Conservation (phyloP, 2,113 vertebrate genomes). For the Toxostoma redivivum region DNA sequence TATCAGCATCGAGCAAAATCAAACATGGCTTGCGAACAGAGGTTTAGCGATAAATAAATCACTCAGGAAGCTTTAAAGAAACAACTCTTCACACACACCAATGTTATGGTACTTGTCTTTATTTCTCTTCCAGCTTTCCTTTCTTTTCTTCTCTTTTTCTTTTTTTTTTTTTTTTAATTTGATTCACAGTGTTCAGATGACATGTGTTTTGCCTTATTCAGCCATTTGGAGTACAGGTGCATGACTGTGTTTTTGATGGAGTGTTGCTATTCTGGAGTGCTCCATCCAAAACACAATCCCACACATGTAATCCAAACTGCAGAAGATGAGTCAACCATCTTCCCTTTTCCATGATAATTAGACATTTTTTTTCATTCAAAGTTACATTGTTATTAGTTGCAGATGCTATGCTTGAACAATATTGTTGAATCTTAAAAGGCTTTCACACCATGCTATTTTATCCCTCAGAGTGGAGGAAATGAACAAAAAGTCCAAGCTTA, state of each 20-base stretch:
- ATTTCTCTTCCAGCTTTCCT: conserved; percentile 62
- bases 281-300: conserved; percentile 76
- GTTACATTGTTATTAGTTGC: conserved; percentile 45
- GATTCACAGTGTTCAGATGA: conserved; percentile 66
- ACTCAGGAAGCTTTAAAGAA: conserved; percentile 52
- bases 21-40: conserved; percentile 69
- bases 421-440: conserved; percentile 45
- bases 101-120: conserved; percentile 62
- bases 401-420: conserved; percentile 13
- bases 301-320: conserved; percentile 77
- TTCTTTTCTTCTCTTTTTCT: neutral
- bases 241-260: conserved; percentile 79
- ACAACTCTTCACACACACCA: conserved; percentile 55
- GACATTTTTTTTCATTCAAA: conserved; percentile 25
- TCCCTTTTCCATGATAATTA: conserved; percentile 55
- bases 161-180: conserved; percentile 47
- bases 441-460: neutral
- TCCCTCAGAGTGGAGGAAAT: neutral
- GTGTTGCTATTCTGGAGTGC: conserved; percentile 79
- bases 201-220: conserved; percentile 81
- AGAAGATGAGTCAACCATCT: conserved; percentile 70
- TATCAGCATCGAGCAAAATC: conserved; percentile 64
- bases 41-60: conserved; percentile 74
- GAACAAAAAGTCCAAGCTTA: neutral
- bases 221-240: conserved; percentile 84